A percentile compares a stretch with the other conserved stretches of the same genome.
Evolutionary conservation across 2,888 invertebrate genomes (phyloP).

Genomic region (Hyalella azteca): DNA sequence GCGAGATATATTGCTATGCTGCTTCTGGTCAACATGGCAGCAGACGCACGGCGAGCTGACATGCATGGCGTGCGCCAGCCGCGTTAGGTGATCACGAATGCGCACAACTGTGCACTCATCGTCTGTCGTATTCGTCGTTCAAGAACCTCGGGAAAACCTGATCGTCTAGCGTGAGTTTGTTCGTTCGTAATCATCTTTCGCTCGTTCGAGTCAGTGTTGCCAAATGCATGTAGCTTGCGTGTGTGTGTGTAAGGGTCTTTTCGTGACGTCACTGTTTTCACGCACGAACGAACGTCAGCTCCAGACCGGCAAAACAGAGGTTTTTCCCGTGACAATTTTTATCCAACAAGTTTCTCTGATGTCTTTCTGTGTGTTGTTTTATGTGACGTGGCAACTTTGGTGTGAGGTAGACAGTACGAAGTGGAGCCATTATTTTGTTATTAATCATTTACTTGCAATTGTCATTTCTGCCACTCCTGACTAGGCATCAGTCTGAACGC

Average conservation of each 20-base stretch:
- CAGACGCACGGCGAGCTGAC: no score
- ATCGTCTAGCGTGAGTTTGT: no score
- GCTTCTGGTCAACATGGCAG: no score
- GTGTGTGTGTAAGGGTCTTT: neutral
- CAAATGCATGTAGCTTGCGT: neutral
- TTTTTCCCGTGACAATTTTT: neutral
- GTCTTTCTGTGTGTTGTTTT: neutral
- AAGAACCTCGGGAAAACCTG: no score
- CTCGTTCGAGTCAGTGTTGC: no score
- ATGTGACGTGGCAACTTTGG: neutral
- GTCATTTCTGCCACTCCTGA: neutral
- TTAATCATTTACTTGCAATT: neutral
- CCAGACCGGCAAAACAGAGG: neutral
- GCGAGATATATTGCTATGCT: no score
- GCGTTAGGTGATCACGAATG: no score
- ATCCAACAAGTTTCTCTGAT: neutral
- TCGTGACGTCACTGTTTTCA: neutral
- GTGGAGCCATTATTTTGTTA: neutral
- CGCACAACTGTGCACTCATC: no score
- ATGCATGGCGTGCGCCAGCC: no score
- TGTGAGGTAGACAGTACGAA: neutral
- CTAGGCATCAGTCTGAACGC: neutral
- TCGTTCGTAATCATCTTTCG: no score
- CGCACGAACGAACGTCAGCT: neutral
- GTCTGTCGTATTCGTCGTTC: no score